Evolutionary conservation across 2,113 vertebrate species (phyloP).

Genomic region (Bungarus multicinctus): DNA sequence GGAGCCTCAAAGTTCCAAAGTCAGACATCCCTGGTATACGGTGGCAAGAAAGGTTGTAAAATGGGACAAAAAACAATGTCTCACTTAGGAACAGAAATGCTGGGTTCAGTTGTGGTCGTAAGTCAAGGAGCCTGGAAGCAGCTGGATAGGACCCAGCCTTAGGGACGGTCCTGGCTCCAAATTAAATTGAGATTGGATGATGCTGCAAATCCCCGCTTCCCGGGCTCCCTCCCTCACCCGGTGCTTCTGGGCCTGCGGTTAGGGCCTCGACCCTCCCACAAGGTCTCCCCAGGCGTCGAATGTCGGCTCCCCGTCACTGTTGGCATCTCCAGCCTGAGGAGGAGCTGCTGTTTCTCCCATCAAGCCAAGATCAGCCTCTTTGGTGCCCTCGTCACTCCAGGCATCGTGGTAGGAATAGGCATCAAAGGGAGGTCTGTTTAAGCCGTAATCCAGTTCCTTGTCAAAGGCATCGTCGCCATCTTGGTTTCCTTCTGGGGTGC

Average conservation of each 20-base stretch:
- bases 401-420: background rate
- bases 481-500: too few relatives aligned
- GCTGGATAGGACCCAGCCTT: background rate
- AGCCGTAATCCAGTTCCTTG: background rate
- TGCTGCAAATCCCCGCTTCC: too few relatives aligned
- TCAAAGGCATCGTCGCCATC: background rate
- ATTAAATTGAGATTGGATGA: background rate
- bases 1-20: too few relatives aligned
- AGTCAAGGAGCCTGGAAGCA: background rate
- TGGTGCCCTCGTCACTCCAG: background rate
- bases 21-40: too few relatives aligned
- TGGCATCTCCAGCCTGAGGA: background rate
- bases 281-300: background rate
- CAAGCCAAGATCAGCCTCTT: fast-evolving
- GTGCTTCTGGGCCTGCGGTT: background rate
- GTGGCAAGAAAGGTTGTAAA: background rate
- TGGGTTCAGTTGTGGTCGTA: background rate
- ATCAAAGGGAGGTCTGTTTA: background rate
- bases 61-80: background rate
- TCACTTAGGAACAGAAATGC: background rate
- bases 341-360: background rate
- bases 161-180: background rate
- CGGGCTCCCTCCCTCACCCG: background rate
- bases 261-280: background rate
- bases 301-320: fast-evolving